Evolutionary conservation across 2,113 vertebrate species (phyloP).

Genomic region (Petromus typicus): DNA sequence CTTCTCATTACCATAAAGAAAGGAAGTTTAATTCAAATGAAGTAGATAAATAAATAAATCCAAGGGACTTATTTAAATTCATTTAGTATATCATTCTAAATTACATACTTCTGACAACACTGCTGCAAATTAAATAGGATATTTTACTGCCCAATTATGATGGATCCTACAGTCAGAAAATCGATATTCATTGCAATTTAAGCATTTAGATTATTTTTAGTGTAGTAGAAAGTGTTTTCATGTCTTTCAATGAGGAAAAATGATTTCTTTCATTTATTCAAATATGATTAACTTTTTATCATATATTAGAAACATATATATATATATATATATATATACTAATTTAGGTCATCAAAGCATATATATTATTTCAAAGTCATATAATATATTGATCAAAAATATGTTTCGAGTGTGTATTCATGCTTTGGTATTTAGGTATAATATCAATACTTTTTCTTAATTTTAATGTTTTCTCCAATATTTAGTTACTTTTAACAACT

Average conservation of each 20-base stretch:
- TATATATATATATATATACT: conserved; percentile 20
- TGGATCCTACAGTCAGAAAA: conserved; percentile 60
- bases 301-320: background rate
- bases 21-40: conserved; percentile 67
- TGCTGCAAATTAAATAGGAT: conserved; percentile 68
- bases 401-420: background rate
- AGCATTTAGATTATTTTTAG: conserved; percentile 50
- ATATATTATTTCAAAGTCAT: background rate
- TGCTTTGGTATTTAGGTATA: background rate
- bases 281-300: conserved; percentile 35
- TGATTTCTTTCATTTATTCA: conserved; percentile 38
- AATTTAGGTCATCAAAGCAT: background rate
- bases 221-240: background rate
- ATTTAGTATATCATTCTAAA: conserved; percentile 73
- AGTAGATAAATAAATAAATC: conserved; percentile 74
- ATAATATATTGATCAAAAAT: background rate
- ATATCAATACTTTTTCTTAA: background rate
- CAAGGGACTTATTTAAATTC: conserved; percentile 68
- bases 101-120: conserved; percentile 71
- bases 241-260: background rate
- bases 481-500: background rate
- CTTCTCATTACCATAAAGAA: conserved; percentile 69
- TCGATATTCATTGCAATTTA: conserved; percentile 21
- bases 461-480: background rate
- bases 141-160: conserved; percentile 58